Base-by-base conservation (phyloP, 1,140 invertebrate genomes). In the Drosophila teissieri region DNA sequence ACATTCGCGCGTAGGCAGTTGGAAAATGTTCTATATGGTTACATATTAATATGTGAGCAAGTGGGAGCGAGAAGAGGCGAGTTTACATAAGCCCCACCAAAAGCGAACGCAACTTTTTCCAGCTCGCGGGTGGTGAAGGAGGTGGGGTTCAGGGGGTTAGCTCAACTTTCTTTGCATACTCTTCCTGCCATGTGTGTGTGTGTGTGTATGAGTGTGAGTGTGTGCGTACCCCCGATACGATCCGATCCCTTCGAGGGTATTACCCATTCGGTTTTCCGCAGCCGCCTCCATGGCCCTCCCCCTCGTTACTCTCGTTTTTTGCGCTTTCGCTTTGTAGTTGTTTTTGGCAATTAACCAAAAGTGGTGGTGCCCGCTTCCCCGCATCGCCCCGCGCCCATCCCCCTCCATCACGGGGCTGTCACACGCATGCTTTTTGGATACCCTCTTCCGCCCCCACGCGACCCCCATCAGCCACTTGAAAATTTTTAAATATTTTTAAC, bases 261-360 rank as follows among this genome's bases (percentile, higher is more conserved):
- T 72, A 24, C 44, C 45, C 42, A 40, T 69, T 72, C 64, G 68
- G 63, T 44, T 57, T 40, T 73, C 36, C 27, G 22, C 31, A 15
- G 14, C 7, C 37, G 8, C 40, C 55, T 14, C 46, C 49, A 6
- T 56, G 61, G 45, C 34, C 22, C 58, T 31, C 31, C 46, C 10
- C 12, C 14, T 8, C 0, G 7, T n/a, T 12, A 5, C 7, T 22
- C 4, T 3, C 22, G 19, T 27, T 42, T 34, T 52, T 62, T 15
- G 61, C 56, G 39, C 60, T 69, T 60, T 84, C 75, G 76, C 89
- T 83, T 78, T 75, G 62, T 75, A 83, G 76, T 88, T 89, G 84
- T 88, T 88, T 88, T 89, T 88, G 84, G 84, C 84, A 88, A 88
- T 88, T 88, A 88, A 88, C 84, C 84, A 83, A 74, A 72, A 80